These are phyloP conservation scores for Cheilosia grossa DNA, from an alignment of 2,888 invertebrate genomes.

Conservation along the genomic window DNA sequence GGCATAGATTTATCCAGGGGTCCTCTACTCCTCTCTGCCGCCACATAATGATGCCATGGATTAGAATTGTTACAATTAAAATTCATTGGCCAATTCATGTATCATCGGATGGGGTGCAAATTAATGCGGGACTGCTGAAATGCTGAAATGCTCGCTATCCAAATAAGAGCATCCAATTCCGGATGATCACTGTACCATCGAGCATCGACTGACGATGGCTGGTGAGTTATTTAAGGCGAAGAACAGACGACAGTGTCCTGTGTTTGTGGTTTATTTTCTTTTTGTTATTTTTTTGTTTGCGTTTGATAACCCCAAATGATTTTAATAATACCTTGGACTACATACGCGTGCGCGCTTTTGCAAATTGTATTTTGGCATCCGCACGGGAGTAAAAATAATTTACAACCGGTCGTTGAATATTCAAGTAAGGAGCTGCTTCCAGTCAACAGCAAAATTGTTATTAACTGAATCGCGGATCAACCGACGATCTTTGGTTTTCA, in stretches of 20 bases:
- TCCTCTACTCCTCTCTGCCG: slow-evolving; percentile 26
- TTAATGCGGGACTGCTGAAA: slow-evolving; percentile 43
- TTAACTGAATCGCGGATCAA: slow-evolving; percentile 65
- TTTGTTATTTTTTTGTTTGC: slow-evolving; percentile 15
- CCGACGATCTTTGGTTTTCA: slow-evolving; percentile 39
- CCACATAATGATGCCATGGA: slow-evolving; percentile 62
- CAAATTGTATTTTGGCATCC: slow-evolving; percentile 34
- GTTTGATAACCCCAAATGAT: slow-evolving; percentile 62
- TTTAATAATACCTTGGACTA: slow-evolving; percentile 64
- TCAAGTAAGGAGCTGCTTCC: slow-evolving; percentile 57
- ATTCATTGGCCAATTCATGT: slow-evolving; percentile 75
- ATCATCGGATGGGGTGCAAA: slow-evolving; percentile 72
- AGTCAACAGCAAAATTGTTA: slow-evolving; percentile 62
- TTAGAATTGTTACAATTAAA: slow-evolving; percentile 75
- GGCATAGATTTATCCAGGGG: slow-evolving; percentile 47
- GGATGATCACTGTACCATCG: slow-evolving; percentile 13
- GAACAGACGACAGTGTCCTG: slow-evolving; percentile 32
- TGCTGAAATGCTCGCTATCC: slow-evolving; percentile 8
- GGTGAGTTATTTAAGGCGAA: slow-evolving; percentile 23
- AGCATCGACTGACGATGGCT: background rate
- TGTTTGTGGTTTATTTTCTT: background rate
- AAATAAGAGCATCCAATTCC: slow-evolving; percentile 3
- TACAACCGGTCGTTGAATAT: slow-evolving; percentile 51
- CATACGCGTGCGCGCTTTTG: slow-evolving; percentile 59
- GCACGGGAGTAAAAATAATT: slow-evolving; percentile 29